Conservation (phyloP, 2,113 vertebrate genomes). For the Otocyon megalotis region DNA sequence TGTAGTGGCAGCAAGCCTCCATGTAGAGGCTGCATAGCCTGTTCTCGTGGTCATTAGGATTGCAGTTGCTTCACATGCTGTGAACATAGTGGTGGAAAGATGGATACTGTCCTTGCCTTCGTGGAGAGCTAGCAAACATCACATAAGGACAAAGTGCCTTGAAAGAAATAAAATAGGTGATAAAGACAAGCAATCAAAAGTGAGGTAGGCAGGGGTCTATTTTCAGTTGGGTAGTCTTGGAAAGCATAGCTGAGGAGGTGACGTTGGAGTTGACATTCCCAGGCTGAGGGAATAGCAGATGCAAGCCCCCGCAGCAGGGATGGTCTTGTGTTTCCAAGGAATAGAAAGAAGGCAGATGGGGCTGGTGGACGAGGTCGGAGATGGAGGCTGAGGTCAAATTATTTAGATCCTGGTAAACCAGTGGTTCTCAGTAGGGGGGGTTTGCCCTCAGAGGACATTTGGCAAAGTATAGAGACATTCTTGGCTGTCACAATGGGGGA, state of each 20-base stretch:
- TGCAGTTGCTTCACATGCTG: not conserved
- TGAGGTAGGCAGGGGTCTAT: fast-evolving
- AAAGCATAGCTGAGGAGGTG: not conserved
- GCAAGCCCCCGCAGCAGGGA: too few relatives aligned
- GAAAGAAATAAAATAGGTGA: not conserved
- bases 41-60: not conserved
- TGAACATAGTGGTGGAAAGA: not conserved
- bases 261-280: not conserved
- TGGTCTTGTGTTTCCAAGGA: not conserved
- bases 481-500: not conserved
- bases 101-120: not conserved
- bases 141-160: not conserved
- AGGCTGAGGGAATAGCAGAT: not conserved
- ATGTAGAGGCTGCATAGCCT: not conserved
- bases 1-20: not conserved
- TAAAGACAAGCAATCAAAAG: not conserved
- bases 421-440: not conserved
- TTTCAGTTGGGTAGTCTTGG: not conserved
- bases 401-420: not conserved
- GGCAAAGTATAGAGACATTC: not conserved
- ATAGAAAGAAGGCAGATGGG: not conserved
- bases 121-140: not conserved
- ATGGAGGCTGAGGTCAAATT: not conserved
- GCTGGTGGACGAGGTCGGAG: not conserved
- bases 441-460: not conserved